Conservation (phyloP, 2,113 vertebrate genomes). For the Salvelinus sp. region DNA sequence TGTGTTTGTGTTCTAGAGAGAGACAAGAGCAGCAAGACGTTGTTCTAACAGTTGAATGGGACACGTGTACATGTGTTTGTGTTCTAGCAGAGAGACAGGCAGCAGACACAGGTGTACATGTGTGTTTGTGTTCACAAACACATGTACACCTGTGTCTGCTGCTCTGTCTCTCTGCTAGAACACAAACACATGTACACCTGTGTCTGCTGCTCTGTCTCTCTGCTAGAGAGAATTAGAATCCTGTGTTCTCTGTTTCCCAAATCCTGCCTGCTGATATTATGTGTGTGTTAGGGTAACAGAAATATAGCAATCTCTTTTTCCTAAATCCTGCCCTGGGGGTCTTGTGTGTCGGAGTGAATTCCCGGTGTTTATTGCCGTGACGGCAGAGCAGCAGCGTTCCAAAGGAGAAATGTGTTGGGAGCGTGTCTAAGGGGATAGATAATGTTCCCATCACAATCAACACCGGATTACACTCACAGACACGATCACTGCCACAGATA, state of each 20-base stretch:
- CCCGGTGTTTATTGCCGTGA: not conserved
- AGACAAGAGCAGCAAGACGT: no score
- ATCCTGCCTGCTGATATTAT: not conserved
- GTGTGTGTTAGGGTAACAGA: not conserved
- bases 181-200: not conserved
- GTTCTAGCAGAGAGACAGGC: no score
- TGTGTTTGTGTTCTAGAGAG: no score
- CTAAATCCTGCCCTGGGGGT: not conserved
- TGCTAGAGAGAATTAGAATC: not conserved
- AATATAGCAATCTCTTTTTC: not conserved
- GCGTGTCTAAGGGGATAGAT: conserved; percentile 8
- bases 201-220: not conserved
- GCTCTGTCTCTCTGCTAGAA: no score
- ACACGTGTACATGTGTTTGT: no score
- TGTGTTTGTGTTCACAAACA: no score
- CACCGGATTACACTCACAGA: conserved; percentile 8
- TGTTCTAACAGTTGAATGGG: no score
- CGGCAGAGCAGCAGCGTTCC: not conserved
- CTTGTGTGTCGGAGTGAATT: conserved; percentile 5
- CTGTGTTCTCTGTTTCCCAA: not conserved
- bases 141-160: no score
- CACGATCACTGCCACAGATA: conserved; percentile 14
- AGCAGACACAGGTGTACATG: no score
- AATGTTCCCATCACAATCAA: conserved; percentile 3
- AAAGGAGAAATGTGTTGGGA: not conserved